Evolutionary conservation across 2,888 invertebrate genomes (phyloP), one percentile per base, ranked within the genome.

Genomic region (Cephus nigrinus): DNA sequence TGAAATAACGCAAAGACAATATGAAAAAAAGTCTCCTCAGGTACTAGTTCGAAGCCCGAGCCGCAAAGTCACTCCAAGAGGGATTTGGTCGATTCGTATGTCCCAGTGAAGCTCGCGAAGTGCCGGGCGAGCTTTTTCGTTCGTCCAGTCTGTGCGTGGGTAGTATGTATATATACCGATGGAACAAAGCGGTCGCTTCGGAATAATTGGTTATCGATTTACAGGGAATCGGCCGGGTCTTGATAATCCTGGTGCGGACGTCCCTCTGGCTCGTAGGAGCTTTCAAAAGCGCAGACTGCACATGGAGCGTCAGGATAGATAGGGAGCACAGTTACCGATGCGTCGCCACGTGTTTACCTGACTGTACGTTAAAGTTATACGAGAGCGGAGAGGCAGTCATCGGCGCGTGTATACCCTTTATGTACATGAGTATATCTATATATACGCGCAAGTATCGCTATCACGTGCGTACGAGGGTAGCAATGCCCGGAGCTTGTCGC

Each of bases 191-290:
- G 55, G 55, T 75, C 73, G 78, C 82, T 82, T 82, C 83, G 83
- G 83, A 84, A 85, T 86, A 86, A 85, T 86, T 85, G 84, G 84
- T 84, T 86, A 85, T 85, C 84, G 86, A 86, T 86, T 83, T 83
- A 83, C 83, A 82, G 74, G 69, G 78, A 73, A 79, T 78, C 74
- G 77, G 81, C 73, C 75, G 79, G 76, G 76, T 72, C 69, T 71
- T 32, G 71, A 71, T 71, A 71, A 71, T 71, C 71, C 33, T 33
- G n/a, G 31, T 12, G 69, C 69, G 3, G 69, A 71, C 33, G 71
- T 71, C 23, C 23, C 5, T 55, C 23, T 9, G 23, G 23, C 55
- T 23, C 23, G 55, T 55, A 1, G 9, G 55, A 55, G 23, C 23
- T 23, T 23, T 55, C 55, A 55, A 55, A 55, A 55, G 55, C 23